Conservation (phyloP, 2,797 vertebrate species). For the Uromys caudimaculatus region DNA sequence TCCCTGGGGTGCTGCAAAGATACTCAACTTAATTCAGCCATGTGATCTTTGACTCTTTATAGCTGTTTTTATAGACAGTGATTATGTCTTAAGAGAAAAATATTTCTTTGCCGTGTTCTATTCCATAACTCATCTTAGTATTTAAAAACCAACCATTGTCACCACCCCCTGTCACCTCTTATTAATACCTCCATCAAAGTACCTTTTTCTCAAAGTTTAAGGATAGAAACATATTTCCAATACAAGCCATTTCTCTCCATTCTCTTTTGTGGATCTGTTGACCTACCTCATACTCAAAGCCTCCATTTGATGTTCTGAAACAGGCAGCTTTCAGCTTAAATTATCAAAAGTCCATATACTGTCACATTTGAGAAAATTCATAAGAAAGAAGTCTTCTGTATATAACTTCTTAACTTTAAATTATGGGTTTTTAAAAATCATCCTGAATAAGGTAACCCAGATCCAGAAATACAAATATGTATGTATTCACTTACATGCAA, state of each 20-base stretch:
- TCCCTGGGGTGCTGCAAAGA: not conserved
- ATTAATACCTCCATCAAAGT: not conserved
- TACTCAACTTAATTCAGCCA: not conserved
- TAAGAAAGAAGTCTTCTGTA: not conserved
- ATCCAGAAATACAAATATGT: not conserved
- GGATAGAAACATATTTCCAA: not conserved
- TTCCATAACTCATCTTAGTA: slow-evolving; percentile 9
- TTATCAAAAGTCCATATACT: not conserved
- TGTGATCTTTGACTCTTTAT: not conserved
- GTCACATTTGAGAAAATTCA: not conserved
- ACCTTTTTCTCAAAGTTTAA: not conserved
- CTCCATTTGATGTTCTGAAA: not conserved
- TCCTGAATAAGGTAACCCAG: not conserved
- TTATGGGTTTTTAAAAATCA: not conserved
- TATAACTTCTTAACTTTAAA: not conserved
- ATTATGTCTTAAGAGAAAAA: not conserved
- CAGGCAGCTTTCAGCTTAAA: not conserved
- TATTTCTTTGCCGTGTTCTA: not conserved
- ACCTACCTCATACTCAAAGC: not conserved
- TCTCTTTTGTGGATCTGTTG: not conserved
- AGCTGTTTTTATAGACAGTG: not conserved
- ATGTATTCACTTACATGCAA: not conserved
- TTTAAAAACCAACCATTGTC: not conserved
- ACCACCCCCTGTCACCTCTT: not conserved
- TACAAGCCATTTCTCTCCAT: not conserved